Percentiles rank a stretch among this genome's conserved stretches.
Conservation (phyloP, 1,140 invertebrate genomes). For the Papilio xuthus region DNA sequence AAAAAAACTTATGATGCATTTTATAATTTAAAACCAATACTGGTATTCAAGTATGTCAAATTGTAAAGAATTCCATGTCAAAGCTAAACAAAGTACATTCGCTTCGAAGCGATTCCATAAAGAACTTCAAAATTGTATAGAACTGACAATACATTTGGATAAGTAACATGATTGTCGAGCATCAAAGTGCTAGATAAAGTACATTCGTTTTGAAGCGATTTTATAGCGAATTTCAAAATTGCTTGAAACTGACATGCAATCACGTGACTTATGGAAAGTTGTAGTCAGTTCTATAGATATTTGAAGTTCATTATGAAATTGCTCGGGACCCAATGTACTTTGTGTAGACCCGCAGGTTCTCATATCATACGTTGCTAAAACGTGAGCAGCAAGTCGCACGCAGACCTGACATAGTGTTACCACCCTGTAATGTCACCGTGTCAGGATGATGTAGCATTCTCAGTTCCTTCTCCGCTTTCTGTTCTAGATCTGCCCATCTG, state of each 20-base stretch:
- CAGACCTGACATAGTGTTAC: constrained; percentile 53
- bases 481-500: constrained; percentile 75
- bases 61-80: not conserved
- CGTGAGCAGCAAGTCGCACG: constrained; percentile 70
- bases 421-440: constrained; percentile 68
- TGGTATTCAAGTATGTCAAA: not conserved
- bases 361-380: constrained; percentile 60
- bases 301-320: not conserved
- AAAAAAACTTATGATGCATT: not conserved
- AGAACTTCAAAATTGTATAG: too few species aligned
- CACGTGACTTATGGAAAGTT: too few species aligned
- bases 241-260: too few species aligned
- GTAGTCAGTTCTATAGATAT: too few species aligned
- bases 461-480: constrained; percentile 72
- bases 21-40: not conserved
- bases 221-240: too few species aligned
- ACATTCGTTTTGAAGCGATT: too few species aligned
- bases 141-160: too few species aligned
- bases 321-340: too few species aligned
- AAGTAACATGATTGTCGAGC: not conserved
- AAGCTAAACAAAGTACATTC: too few species aligned
- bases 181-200: not conserved
- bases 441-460: constrained; percentile 72
- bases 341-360: not conserved
- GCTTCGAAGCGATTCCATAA: too few species aligned